Evolutionary conservation across 2,888 invertebrate genomes (phyloP).

Genomic region (Zele albiditarsus): DNA sequence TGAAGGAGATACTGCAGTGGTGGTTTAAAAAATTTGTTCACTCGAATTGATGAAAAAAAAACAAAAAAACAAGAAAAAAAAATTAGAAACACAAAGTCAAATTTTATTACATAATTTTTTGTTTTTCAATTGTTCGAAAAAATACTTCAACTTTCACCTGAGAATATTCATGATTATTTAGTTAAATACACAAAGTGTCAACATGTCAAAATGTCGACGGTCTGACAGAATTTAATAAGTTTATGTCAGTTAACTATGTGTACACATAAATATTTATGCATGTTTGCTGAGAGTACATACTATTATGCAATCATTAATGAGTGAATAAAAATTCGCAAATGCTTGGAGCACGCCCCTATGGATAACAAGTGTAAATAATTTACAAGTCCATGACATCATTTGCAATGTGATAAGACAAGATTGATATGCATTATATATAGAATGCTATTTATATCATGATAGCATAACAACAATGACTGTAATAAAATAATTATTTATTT

Average conservation of each 20-base stretch:
- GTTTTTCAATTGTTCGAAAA: neutral
- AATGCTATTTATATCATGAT: no score
- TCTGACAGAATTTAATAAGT: conserved; percentile 28
- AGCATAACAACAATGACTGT: no score
- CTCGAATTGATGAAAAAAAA: no score
- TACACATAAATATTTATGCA: neutral
- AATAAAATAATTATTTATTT: neutral
- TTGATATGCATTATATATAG: neutral
- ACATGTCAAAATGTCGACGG: conserved; percentile 29
- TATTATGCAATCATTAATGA: neutral
- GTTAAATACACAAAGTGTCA: conserved; percentile 1
- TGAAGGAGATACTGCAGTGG: no score
- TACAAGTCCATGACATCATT: conserved; percentile 16
- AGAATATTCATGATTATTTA: neutral
- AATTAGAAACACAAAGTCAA: no score
- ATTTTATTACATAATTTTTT: no score
- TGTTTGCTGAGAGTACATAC: conserved; percentile 16
- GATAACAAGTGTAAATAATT: conserved; percentile 36
- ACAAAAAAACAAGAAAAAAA: no score
- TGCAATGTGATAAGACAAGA: conserved; percentile 1
- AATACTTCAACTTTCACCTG: neutral
- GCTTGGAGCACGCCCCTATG: conserved; percentile 20
- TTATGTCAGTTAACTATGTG: conserved; percentile 17
- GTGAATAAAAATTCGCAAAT: conserved; percentile 18
- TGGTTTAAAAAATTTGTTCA: no score